phyloP scores from a whole-genome alignment of 1,140 invertebrate genomes.

The Eurosta solidaginis region DNA sequence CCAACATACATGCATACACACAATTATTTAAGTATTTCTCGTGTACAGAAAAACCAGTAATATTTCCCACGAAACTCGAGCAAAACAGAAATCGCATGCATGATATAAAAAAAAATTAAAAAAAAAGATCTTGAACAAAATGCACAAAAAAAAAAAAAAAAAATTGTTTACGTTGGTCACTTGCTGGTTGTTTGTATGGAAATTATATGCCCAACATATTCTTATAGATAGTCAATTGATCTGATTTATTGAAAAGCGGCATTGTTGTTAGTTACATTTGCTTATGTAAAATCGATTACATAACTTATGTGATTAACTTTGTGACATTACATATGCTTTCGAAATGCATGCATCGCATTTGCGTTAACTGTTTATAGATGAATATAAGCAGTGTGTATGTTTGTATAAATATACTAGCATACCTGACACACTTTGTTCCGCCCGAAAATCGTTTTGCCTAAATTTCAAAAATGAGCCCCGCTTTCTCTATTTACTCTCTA shows the following conservation, averaged over 20 bases:
- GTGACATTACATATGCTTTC: too few species aligned
- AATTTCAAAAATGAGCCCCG: too few species aligned
- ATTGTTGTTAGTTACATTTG: background rate
- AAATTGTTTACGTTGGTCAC: background rate
- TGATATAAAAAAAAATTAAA: background rate
- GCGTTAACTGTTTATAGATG: too few species aligned
- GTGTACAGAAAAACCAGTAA: background rate
- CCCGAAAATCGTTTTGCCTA: too few species aligned
- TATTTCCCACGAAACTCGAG: conserved; percentile 28
- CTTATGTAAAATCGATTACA: too few species aligned
- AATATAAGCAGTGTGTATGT: too few species aligned
- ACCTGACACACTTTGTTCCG: too few species aligned
- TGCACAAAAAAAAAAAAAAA: background rate
- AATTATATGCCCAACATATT: background rate
- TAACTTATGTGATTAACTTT: too few species aligned
- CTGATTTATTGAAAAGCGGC: background rate
- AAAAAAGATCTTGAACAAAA: conserved; percentile 4
- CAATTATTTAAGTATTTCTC: background rate
- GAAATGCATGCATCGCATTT: too few species aligned
- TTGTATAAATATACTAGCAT: too few species aligned
- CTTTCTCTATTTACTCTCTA: too few species aligned
- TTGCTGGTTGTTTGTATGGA: background rate
- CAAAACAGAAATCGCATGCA: conserved; percentile 23
- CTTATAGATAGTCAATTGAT: background rate
- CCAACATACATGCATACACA: too few species aligned